Base-by-base conservation (phyloP, 2,113 vertebrate genomes). In the Alethe castanea region DNA sequence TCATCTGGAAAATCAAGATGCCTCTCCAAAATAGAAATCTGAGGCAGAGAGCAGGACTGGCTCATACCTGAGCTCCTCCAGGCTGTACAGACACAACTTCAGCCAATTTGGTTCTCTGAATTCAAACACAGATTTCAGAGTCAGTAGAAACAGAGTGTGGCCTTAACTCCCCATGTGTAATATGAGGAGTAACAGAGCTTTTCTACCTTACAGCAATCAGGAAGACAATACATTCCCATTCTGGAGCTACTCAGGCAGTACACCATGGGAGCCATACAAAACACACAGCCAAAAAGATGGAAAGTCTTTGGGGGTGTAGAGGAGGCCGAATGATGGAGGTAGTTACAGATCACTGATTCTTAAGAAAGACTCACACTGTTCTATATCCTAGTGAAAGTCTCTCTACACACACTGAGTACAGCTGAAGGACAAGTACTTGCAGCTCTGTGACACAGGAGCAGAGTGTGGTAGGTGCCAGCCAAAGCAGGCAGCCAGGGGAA, bases 101-200 rank as follows among this genome's bases (percentile, higher is more conserved):
- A 88, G 42, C 19, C 74, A 82, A 71, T 77, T 83, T 54, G 33
- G 38, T 40, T 54, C 45, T 80, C 72, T 64, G 74, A 93, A 73
- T 90, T 83, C 54, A 78, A 93, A 86, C 74, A 73, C 11, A 64
- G 48, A 85, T 80, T 90, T 95, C 50, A 73, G 79, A 94, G 71
- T 26, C 19, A 2, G 33, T 12, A 90, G 66, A 72, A 92, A 90
- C 31, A 83, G 71, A 90, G 54, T 9, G 66, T 16, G 26, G 53
- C 44, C 26, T 81, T 87, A 84, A 84, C 65, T 91, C 28, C 13
- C 14, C 17, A 11, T 12, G 42, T 1, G 0, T 56, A 88, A 60
- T 28, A 60, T 4, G 19, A 36, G 19, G 14, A 74, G 35, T 6
- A 87, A 42, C 19, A 61, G 57, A 81, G n/a, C 15, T 79, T 87